Conservation (phyloP, 2,113 vertebrate species). For the Callospermophilus lateralis region DNA sequence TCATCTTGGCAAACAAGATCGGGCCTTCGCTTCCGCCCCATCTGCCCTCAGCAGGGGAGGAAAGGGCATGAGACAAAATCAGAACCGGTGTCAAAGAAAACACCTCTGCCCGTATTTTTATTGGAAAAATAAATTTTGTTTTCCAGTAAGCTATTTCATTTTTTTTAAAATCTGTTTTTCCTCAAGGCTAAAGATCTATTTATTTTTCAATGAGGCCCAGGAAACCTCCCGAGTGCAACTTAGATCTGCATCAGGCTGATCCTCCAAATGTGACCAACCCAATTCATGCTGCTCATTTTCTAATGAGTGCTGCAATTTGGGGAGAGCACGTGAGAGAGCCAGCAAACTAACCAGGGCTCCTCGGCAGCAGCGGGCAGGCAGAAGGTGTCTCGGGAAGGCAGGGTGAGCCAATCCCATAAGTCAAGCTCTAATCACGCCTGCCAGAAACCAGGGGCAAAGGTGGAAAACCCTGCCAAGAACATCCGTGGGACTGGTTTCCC, state of each 20-base stretch:
- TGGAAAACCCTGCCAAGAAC: conserved; percentile 83
- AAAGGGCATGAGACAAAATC: conserved; percentile 49
- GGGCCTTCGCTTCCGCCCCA: conserved; percentile 67
- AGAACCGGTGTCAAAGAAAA: neutral
- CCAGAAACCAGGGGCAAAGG: conserved; percentile 79
- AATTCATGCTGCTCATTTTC: conserved; percentile 77
- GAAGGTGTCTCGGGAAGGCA: conserved; percentile 73
- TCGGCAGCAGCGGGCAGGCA: conserved; percentile 54
- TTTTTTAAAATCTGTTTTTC: conserved; percentile 35
- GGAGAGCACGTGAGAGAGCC: too few species aligned
- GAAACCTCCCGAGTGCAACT: conserved; percentile 75
- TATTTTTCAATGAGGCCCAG: conserved; percentile 75
- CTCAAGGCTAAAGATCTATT: conserved; percentile 71
- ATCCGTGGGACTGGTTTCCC: conserved; percentile 66
- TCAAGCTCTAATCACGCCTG: too few species aligned
- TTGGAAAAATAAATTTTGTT: conserved; percentile 79
- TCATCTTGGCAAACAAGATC: conserved; percentile 63
- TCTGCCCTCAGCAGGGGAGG: conserved; percentile 48
- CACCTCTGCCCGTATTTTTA: conserved; percentile 63
- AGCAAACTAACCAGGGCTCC: conserved; percentile 52
- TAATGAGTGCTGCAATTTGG: conserved; percentile 78
- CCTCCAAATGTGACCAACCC: conserved; percentile 61
- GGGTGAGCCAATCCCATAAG: conserved; percentile 44
- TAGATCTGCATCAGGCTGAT: conserved; percentile 72
- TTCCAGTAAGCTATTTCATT: conserved; percentile 59